These are phyloP conservation scores for Sebastes schlegelii DNA, from an alignment of 2,113 vertebrate genomes.

Conservation along the genomic window DNA sequence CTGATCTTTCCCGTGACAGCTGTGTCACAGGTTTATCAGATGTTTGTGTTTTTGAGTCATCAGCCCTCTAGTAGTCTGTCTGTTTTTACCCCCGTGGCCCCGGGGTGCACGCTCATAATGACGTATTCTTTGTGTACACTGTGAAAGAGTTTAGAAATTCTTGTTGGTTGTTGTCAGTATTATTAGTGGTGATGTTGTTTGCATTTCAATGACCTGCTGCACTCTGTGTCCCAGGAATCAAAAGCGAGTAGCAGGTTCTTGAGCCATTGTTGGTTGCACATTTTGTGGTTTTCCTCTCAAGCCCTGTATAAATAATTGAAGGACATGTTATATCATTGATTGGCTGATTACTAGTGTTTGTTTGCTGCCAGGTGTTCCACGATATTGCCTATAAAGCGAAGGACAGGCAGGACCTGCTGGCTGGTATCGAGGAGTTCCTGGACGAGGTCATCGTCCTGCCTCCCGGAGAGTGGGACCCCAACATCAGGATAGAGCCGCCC, in stretches of 20 bases:
- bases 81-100: background rate
- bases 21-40: conserved; percentile 32
- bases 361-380: conserved; percentile 91
- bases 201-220: background rate
- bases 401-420: conserved; percentile 92
- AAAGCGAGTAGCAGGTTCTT: background rate
- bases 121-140: conserved; percentile 9
- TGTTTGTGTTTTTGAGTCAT: conserved; percentile 35
- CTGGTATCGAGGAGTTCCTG: conserved; percentile 97
- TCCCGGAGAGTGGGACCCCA: conserved; percentile 97
- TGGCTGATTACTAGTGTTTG: conserved; percentile 14
- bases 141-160: background rate
- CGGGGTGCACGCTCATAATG: background rate
- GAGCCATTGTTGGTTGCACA: background rate
- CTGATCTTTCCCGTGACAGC: background rate
- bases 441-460: conserved; percentile 98
- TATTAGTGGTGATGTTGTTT: background rate
- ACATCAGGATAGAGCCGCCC: conserved; percentile 97
- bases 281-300: conserved; percentile 2
- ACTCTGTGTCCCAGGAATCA: background rate
- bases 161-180: background rate
- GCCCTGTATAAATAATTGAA: background rate
- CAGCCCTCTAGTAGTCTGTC: background rate
- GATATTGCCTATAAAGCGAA: conserved; percentile 99
- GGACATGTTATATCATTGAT: background rate